Evolutionary conservation across 2,888 invertebrate species (phyloP), one percentile per base, ranked within the genome.

Genomic region (Gnatocerus cornutus): DNA sequence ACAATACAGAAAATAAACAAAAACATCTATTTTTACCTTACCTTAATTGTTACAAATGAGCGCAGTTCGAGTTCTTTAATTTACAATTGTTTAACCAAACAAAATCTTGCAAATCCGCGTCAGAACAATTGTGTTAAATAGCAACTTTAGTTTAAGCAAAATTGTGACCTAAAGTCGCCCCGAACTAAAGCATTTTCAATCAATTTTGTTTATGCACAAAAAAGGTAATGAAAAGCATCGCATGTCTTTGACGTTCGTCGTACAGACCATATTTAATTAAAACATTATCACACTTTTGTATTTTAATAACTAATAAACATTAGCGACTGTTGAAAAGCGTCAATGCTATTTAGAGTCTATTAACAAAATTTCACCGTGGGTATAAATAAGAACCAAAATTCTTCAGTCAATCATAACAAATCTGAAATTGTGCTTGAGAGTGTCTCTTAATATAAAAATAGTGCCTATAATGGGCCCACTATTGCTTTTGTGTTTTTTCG

Each of bases 321-420:
- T 55, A 62, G 37, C 70, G 64, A 55, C 61, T 43, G 70, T 30
- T 39, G 61, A 70, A 62, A 33, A 62, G 62, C 70, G 70, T 70
- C 70, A 70, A 70, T 70, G 62, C 70, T 50, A 66, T 58, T 70
- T 70, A 70, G 70, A 66, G 45, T 52, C 45, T 46, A 70, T 70
- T 70, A 70, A 62, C 70, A 37, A 66, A 66, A 55, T 45, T 56
- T 39, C 21, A 13, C n/a, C 16, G 16, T 10, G 37, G n/a, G 14
- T 66, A 70, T 70, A 70, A 62, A 70, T 50, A 63, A 41, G 13
- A 12, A n/a, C n/a, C 1, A n/a, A 7, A 10, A 27, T 27, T 5
- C 27, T 33, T 13, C 14, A 29, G 33, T 30, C 50, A 70, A 55
- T 62, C 59, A 69, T 59, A 48, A 10, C 33, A 69, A 27, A 21